phyloP scores from a whole-genome alignment of 1,140 invertebrate genomes.

The Trichonephila clavata region DNA sequence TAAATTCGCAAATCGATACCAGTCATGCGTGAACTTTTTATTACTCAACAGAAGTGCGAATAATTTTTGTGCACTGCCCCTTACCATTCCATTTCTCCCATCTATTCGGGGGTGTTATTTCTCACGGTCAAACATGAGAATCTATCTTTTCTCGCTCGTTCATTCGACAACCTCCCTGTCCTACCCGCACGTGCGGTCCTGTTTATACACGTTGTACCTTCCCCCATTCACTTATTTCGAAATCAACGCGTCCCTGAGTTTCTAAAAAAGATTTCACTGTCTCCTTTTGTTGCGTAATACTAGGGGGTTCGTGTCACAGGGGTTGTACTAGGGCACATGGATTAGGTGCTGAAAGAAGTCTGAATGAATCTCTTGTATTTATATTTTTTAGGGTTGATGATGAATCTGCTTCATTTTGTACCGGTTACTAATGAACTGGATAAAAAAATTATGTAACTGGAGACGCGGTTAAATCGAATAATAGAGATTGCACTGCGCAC shows the following conservation, averaged over 20 bases:
- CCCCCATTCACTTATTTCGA: conserved; percentile 41
- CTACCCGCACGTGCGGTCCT: conserved; percentile 26
- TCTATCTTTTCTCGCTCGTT: conserved; percentile 23
- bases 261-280: not conserved
- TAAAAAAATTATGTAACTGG: no score
- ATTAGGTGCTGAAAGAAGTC: no score
- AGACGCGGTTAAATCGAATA: no score
- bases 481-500: no score
- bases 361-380: no score
- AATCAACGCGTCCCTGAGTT: conserved; percentile 9
- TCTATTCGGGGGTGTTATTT: conserved; percentile 16
- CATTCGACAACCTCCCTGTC: not conserved
- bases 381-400: no score
- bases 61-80: not conserved
- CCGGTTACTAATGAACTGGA: no score
- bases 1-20: no score
- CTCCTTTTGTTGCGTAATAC: not conserved
- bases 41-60: not conserved
- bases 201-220: not conserved
- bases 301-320: not conserved
- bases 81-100: not conserved
- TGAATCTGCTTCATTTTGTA: no score
- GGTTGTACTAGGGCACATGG: not conserved
- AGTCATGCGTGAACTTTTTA: not conserved
- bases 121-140: conserved; percentile 58